phyloP scores from a whole-genome alignment of 1,140 invertebrate species.

The Drosophila watanabei region DNA sequence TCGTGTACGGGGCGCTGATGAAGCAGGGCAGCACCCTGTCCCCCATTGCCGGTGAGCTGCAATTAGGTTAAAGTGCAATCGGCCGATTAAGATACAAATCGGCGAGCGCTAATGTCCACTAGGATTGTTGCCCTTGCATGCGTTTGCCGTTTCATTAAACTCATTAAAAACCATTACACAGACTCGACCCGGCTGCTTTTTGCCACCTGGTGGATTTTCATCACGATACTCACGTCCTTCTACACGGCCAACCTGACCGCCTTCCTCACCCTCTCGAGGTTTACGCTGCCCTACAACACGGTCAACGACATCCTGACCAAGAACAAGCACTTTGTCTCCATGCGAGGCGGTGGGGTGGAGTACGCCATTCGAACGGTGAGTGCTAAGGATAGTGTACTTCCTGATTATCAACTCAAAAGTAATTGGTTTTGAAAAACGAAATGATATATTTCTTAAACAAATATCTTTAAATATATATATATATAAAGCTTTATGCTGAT shows the following conservation, averaged over 20 bases:
- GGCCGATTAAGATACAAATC: conserved; percentile 59
- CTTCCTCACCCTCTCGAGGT: conserved; percentile 93
- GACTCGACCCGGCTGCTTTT: conserved; percentile 93
- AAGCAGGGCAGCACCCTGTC: conserved; percentile 94
- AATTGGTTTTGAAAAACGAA: neutral
- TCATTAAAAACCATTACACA: conserved; percentile 86
- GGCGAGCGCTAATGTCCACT: conserved; percentile 26
- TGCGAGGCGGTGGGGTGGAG: conserved; percentile 89
- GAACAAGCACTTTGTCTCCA: conserved; percentile 89
- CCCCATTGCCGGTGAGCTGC: conserved; percentile 89
- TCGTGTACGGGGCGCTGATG: conserved; percentile 94
- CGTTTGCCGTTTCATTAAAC: conserved; percentile 69
- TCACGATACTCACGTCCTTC: conserved; percentile 94
- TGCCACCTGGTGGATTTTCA: conserved; percentile 96
- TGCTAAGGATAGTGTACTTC: neutral
- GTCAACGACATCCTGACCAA: conserved; percentile 90
- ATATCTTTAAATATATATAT: neutral
- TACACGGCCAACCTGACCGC: conserved; percentile 97
- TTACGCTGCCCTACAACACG: conserved; percentile 91
- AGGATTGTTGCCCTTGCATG: conserved; percentile 40
- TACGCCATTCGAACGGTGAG: conserved; percentile 88
- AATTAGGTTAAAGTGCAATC: conserved; percentile 70
- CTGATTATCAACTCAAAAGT: neutral
- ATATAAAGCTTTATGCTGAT: neutral
- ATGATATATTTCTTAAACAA: neutral